Evolutionary conservation across 2,113 vertebrate species (phyloP).

Genomic region (Glaucomys volans): DNA sequence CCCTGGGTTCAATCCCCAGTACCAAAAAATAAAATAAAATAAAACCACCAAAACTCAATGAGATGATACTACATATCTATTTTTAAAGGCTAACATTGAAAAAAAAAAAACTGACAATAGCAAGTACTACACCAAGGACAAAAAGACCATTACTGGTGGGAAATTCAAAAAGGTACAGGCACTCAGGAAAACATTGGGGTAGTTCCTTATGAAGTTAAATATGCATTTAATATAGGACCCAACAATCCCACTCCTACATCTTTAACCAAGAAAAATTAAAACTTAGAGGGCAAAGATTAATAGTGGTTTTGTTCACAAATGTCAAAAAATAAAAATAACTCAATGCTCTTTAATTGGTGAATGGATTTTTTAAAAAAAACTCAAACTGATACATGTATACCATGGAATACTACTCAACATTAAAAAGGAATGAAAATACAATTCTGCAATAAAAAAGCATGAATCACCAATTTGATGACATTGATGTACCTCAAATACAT

Average conservation of each 20-base stretch:
- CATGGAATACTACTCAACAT: neutral
- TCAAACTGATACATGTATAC: neutral
- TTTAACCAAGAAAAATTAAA: neutral
- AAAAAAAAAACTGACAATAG: neutral
- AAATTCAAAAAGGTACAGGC: neutral
- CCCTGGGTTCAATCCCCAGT: no score
- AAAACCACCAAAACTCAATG: no score
- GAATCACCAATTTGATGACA: neutral
- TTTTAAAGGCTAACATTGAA: neutral
- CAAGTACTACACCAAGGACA: neutral
- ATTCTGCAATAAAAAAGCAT: neutral
- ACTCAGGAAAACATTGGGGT: neutral
- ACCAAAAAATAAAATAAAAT: no score
- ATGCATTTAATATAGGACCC: neutral
- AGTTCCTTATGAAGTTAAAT: slow-evolving; percentile 44
- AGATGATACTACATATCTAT: neutral
- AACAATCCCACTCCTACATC: neutral
- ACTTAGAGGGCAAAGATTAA: neutral
- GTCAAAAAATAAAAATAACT: neutral
- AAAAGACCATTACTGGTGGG: neutral
- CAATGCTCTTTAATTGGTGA: neutral
- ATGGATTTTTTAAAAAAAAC: neutral
- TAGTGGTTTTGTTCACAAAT: neutral
- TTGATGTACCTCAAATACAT: neutral
- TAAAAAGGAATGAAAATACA: slow-evolving; percentile 12